Percentiles rank a stretch among this genome's conserved stretches.
Conservation (phyloP, 2,113 vertebrate genomes). For the Fregata magnificens region DNA sequence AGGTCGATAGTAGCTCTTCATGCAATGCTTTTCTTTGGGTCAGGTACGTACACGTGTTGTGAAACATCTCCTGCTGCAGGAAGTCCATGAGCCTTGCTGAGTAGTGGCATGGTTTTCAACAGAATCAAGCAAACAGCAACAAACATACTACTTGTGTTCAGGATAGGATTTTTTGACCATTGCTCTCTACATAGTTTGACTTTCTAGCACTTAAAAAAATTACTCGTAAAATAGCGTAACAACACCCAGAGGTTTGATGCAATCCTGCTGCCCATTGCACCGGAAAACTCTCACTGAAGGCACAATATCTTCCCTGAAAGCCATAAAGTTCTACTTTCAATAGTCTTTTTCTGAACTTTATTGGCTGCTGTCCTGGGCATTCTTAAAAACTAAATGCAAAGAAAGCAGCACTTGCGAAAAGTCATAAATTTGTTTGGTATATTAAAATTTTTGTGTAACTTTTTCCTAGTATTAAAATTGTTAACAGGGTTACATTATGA, state of each 20-base stretch:
- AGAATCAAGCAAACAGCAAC: not conserved
- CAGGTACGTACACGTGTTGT: not conserved
- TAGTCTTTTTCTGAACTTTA: not conserved
- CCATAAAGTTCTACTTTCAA: not conserved
- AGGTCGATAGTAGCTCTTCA: not conserved
- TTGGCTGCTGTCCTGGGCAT: not conserved
- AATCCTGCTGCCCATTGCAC: not conserved
- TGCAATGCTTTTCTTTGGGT: not conserved
- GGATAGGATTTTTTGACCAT: not conserved
- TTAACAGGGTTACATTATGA: not conserved
- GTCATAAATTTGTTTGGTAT: no score
- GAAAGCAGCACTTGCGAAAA: not conserved
- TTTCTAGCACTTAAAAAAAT: not conserved
- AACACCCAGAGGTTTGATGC: no score
- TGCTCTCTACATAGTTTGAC: accelerated
- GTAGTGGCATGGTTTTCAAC: not conserved
- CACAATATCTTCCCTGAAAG: not conserved
- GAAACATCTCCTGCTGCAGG: not conserved
- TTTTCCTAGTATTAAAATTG: not conserved
- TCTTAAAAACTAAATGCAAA: not conserved
- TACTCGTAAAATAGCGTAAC: not conserved
- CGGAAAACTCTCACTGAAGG: not conserved
- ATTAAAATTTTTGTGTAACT: not conserved
- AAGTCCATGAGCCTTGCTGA: not conserved
- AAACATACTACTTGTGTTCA: not conserved